Base-by-base conservation (phyloP, 2,888 invertebrate genomes). In the Trimorus sp. region DNA sequence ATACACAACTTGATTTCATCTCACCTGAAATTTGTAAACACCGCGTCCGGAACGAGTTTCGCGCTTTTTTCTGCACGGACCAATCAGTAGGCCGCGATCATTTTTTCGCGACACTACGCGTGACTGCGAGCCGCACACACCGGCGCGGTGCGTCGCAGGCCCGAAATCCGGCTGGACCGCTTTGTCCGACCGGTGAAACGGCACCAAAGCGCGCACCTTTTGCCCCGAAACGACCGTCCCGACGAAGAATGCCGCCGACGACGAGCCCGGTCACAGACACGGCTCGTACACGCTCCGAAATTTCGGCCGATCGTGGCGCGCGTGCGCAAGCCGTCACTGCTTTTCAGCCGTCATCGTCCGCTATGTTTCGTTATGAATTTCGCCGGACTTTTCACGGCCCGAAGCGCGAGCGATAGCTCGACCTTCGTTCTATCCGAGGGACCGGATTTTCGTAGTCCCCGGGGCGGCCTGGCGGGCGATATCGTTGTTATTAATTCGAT, bases 31-130 rank as follows among this genome's bases (percentile, higher is more conserved):
- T 36, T 12, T 51, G 45, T 45, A 53, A 66, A 51, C 49, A 66
- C 16, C n/a, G 26, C 1, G 42, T 26, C 16, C n/a, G 14, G 4
- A 26, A 26, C 26, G 26, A 26, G 16, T 75, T 88, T 88, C 85
- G 89, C 86, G 86, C 88, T 79, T 89, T 89, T 88, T 89, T 88
- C 86, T 86, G 76, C 78, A 71, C 77, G 83, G 84, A 84, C 88
- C 89, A 88, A 89, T 89, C 87, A 85, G 83, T 79, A 75, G 26
- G 26, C 26, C n/a, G 79, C 69, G 40, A 82, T 62, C 59, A 77
- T 84, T 82, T 84, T 81, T 82, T 74, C 71, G 56, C 70, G 63
- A 62, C 60, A 75, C 59, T 79, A 81, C 79, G 82, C 76, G 81
- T 73, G 81, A 73, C 26, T 26, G 26, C 26, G 26, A 26, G 26